Percentiles rank a stretch among this genome's conserved stretches.
Evolutionary conservation across 2,888 invertebrate genomes (phyloP).

Genomic region (Rotaria socialis): DNA sequence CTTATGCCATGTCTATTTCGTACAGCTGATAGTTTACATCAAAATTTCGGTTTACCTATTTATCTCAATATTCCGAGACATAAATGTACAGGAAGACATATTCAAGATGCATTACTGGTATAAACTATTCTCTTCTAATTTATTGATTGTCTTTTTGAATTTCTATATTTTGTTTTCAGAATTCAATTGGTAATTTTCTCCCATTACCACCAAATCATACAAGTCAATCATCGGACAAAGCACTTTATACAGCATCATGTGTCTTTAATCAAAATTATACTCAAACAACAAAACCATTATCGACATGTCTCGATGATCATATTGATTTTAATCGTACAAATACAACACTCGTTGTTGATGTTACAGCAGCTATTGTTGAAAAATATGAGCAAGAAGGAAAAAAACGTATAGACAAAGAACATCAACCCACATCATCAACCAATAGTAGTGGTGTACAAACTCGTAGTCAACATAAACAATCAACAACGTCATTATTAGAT

Average conservation of each 20-base stretch:
- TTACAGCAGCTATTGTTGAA: neutral
- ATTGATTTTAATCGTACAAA: slow-evolving; percentile 31
- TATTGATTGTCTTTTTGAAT: neutral
- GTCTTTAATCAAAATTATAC: slow-evolving; percentile 31
- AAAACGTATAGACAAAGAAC: slow-evolving; percentile 19
- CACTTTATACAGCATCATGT: neutral
- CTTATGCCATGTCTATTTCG: slow-evolving; percentile 36
- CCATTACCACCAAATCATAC: neutral
- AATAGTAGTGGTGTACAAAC: neutral
- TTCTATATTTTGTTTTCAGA: neutral
- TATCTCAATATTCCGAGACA: slow-evolving; percentile 36
- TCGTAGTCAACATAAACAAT: slow-evolving; percentile 37
- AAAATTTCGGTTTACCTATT: slow-evolving; percentile 28
- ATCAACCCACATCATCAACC: slow-evolving; percentile 1
- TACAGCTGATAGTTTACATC: slow-evolving; percentile 21
- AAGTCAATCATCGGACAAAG: neutral
- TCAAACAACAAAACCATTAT: slow-evolving; percentile 18
- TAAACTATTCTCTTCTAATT: neutral
- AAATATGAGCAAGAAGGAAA: slow-evolving; percentile 25
- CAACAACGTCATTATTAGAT: slow-evolving; percentile 59
- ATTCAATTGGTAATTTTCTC: neutral
- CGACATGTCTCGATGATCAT: neutral
- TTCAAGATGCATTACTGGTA: slow-evolving; percentile 20
- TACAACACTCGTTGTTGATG: slow-evolving; percentile 25
- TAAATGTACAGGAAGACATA: slow-evolving; percentile 22